Base-by-base conservation (phyloP, 2,797 vertebrate species). In the Pseudopleuronectes americanus region DNA sequence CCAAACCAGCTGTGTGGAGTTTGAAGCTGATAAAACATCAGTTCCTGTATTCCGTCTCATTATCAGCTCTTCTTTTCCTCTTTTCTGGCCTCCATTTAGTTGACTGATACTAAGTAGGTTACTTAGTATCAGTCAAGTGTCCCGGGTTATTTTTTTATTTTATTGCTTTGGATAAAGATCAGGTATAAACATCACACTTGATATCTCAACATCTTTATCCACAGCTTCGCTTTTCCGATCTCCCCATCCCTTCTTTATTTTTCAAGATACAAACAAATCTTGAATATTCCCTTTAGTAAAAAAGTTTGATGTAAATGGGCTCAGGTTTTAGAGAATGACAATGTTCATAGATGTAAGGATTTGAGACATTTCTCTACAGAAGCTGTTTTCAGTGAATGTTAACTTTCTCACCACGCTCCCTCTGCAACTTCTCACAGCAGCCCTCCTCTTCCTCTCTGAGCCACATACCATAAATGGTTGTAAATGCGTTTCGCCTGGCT, bases 391-490 rank as follows among this genome's bases (percentile, higher is more conserved):
- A 19, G 33, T 45, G 51, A 61, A 62, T 22, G 52, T 48, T 43
- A 57, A 49, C 81, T 62, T 71, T 68, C 60, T 76, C 77, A 55
- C 38, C 26, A 17, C 36, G 57, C n/a, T 64, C 64, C 56, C 26
- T 58, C 73, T 49, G 47, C 12, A 4, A 69, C 80, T 65, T 47
- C 67, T 47, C 22, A 64, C 31, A 0, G 3, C 3, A 57, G 76
- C 53, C 28, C 43, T 45, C 1, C 16, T 33, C 68, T 75, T 65
- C 28, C 53, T 68, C 64, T 71, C 80, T 60, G 62, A 58, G 64
- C 79, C 84, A 78, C 87, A 76, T 66, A 76, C 87, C 87, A 85
- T 90, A 90, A 89, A 92, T 85, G 87, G 89, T 80, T 69, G 56
- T 85, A 81, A 86, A 83, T 74, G 58, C 43, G 21, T 60, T 41